Evolutionary conservation across 2,797 vertebrate species (phyloP).

Genomic region (Peromyscus melanophrys): DNA sequence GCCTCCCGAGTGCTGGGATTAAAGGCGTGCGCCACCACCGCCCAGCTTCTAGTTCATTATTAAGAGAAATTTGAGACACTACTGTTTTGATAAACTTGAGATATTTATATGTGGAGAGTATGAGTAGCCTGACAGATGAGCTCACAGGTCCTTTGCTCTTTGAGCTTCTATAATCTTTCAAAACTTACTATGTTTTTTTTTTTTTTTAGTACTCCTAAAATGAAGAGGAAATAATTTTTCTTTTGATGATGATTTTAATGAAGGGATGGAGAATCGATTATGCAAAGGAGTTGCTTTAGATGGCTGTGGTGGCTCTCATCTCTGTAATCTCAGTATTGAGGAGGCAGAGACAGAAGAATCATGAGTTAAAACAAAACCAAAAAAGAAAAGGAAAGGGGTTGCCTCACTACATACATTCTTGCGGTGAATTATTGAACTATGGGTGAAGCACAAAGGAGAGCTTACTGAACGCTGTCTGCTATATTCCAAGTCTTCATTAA

Average conservation of each 20-base stretch:
- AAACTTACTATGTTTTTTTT: neutral
- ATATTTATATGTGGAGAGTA: no score
- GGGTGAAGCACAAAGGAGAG: neutral
- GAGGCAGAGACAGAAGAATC: neutral
- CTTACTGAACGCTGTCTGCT: neutral
- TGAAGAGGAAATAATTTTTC: neutral
- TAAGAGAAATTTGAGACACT: neutral
- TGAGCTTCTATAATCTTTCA: conserved; percentile 30
- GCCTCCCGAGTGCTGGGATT: no score
- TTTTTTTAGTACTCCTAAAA: neutral
- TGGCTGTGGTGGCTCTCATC: neutral
- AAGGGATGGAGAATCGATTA: conserved; percentile 11
- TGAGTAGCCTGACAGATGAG: neutral
- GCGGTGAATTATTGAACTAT: neutral
- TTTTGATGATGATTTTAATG: neutral
- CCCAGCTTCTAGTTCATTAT: rapidly evolving
- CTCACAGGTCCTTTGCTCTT: conserved; percentile 7
- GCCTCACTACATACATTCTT: neutral
- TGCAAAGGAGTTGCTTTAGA: neutral
- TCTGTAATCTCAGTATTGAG: neutral
- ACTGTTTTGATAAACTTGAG: neutral
- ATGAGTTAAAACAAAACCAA: neutral
- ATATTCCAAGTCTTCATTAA: neutral
- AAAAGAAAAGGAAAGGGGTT: neutral
- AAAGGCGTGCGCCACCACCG: no score